phyloP scores from a whole-genome alignment of 1,140 invertebrate genomes.

The Polyergus mexicanus region DNA sequence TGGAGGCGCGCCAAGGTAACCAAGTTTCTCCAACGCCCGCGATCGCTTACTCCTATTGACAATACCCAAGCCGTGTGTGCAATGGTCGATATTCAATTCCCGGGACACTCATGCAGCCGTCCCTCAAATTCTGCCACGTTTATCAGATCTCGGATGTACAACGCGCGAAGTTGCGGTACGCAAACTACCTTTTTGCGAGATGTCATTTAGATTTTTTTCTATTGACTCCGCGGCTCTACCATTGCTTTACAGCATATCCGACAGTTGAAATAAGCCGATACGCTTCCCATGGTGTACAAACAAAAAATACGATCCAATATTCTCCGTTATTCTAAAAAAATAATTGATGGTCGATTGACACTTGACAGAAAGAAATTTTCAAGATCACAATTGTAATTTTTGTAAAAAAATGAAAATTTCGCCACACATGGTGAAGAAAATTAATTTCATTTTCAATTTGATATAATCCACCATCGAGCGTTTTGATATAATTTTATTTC shows the following conservation, averaged over 20 bases:
- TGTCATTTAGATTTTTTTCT: constrained; percentile 42
- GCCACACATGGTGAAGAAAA: neutral
- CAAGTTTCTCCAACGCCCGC: neutral
- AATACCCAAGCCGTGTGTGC: neutral
- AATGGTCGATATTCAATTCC: constrained; percentile 58
- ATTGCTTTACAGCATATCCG: constrained; percentile 1
- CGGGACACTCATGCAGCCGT: neutral
- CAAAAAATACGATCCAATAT: neutral
- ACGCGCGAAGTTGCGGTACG: neutral
- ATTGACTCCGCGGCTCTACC: constrained; percentile 23
- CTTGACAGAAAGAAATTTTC: neutral
- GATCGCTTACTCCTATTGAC: constrained; percentile 39
- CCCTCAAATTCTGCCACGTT: neutral
- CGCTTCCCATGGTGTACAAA: neutral
- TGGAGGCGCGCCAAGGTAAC: constrained; percentile 28
- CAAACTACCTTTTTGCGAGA: constrained; percentile 20
- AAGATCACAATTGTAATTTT: neutral
- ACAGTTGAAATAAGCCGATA: constrained; percentile 19
- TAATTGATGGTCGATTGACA: neutral
- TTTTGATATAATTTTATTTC: neutral
- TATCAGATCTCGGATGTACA: constrained; percentile 13
- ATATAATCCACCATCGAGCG: neutral
- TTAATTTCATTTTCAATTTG: neutral
- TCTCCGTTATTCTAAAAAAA: neutral
- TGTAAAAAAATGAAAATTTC: neutral